A percentile compares a stretch with the other conserved stretches of the same genome.
Evolutionary conservation across 2,113 vertebrate species (phyloP).

Genomic region (Anser brachyrhynchus): DNA sequence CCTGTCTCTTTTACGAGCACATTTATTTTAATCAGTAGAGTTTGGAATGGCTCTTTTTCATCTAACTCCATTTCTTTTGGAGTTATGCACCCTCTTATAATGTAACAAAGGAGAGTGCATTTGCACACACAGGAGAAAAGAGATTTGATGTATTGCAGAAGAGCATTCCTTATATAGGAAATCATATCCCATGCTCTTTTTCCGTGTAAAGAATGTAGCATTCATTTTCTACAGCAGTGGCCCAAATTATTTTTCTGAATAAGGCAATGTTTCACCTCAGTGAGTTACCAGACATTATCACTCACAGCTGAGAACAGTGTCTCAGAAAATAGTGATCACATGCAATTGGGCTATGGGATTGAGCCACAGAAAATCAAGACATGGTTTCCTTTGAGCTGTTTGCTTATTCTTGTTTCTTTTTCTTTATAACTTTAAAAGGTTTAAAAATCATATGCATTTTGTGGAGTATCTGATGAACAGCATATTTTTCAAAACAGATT

Average conservation of each 20-base stretch:
- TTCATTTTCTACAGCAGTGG: slow-evolving; percentile 64
- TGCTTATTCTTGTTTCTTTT: background rate
- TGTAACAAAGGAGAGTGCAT: slow-evolving; percentile 66
- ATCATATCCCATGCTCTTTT: slow-evolving; percentile 65
- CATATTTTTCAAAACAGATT: background rate
- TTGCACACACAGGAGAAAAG: slow-evolving; percentile 60
- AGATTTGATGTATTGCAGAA: slow-evolving; percentile 60
- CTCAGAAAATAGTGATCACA: slow-evolving; percentile 23
- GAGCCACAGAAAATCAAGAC: background rate
- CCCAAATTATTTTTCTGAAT: slow-evolving; percentile 65
- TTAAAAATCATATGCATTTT: background rate
- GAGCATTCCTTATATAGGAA: slow-evolving; percentile 61
- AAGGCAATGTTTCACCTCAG: slow-evolving; percentile 57
- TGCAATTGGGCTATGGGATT: background rate
- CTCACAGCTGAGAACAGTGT: slow-evolving; percentile 11
- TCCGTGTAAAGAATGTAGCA: slow-evolving; percentile 55
- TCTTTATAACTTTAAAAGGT: background rate
- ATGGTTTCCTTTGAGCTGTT: background rate
- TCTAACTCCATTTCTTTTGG: slow-evolving; percentile 68
- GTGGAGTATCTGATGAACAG: background rate
- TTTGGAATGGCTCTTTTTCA: slow-evolving; percentile 74
- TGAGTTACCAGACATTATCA: slow-evolving; percentile 48
- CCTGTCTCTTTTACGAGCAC: slow-evolving; percentile 74
- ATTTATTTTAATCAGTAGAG: slow-evolving; percentile 80
- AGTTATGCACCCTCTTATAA: slow-evolving; percentile 66